phyloP scores from a whole-genome alignment of 92 coral and sea anemone species.

The Galaxea fascicularis region DNA sequence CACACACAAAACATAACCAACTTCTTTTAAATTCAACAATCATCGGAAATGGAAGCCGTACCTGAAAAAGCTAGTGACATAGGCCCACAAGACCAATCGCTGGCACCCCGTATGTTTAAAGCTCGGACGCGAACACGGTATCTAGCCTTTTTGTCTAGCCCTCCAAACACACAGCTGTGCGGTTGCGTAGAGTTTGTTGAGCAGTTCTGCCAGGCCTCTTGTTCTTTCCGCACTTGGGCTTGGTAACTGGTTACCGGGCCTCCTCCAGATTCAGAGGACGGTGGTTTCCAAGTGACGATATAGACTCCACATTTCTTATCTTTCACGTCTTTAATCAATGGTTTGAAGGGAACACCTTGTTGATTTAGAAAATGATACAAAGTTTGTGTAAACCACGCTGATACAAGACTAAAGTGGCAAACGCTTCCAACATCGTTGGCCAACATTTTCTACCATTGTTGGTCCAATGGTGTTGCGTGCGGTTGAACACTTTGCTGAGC shows the following conservation, averaged over 20 bases:
- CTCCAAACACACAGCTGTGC: neutral
- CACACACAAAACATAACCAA: neutral
- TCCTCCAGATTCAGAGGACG: neutral
- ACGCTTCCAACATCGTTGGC: no score
- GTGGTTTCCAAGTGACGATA: neutral
- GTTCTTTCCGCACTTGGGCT: neutral
- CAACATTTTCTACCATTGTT: no score
- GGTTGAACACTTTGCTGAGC: no score
- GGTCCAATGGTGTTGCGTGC: no score
- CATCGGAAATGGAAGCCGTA: neutral
- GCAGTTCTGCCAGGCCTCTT: neutral
- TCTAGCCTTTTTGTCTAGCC: neutral
- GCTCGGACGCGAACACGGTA: constrained; percentile 2
- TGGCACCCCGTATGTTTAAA: neutral
- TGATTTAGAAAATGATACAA: no score
- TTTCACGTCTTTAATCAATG: neutral
- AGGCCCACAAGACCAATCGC: neutral
- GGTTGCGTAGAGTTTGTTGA: neutral
- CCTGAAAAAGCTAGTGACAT: neutral
- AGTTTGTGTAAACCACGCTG: no score
- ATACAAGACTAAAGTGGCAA: no score
- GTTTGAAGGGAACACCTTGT: constrained; percentile 4
- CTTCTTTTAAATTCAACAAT: neutral
- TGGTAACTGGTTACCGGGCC: constrained; percentile 4
- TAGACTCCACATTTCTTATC: neutral